These are phyloP conservation scores for Callospermophilus lateralis DNA, from an alignment of 2,113 vertebrate species.

Conservation along the genomic window DNA sequence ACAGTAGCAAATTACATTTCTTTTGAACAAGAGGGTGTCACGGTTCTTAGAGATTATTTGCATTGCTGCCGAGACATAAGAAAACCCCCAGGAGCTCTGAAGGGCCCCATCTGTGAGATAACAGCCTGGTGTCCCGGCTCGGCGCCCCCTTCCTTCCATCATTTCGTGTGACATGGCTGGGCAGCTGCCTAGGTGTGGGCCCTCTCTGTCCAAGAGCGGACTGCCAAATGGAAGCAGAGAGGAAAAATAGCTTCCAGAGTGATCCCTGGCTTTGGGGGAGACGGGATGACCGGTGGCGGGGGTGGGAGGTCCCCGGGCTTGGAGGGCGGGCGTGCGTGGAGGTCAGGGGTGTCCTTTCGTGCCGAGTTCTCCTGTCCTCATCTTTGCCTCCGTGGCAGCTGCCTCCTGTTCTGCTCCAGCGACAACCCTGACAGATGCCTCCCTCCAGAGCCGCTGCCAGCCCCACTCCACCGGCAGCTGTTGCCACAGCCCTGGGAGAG, in stretches of 20 bases:
- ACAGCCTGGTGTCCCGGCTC: background rate
- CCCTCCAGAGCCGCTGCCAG: conserved; percentile 78
- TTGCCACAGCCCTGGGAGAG: conserved; percentile 68
- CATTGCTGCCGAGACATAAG: conserved; percentile 11
- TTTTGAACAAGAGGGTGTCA: conserved; percentile 53
- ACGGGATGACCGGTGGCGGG: background rate
- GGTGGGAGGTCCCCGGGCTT: conserved; percentile 1
- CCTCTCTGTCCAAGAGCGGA: background rate
- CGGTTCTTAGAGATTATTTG: conserved; percentile 57
- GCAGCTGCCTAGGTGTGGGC: background rate
- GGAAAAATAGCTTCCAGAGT: background rate
- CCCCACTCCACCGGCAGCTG: conserved; percentile 81
- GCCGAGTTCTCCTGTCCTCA: conserved; percentile 72
- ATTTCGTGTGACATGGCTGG: background rate
- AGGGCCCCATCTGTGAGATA: background rate
- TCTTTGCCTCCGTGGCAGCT: conserved; percentile 79
- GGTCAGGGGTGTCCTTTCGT: background rate
- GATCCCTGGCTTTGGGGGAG: conserved; percentile 45
- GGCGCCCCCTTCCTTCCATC: background rate
- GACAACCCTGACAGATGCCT: conserved; percentile 78
- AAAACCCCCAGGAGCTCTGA: background rate
- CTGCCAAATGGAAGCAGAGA: background rate
- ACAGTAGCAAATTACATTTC: conserved; percentile 63
- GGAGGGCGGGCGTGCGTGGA: background rate
- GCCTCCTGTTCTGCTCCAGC: conserved; percentile 67